Conservation (phyloP, 2,888 invertebrate genomes). For the Calephelis perditalis region DNA sequence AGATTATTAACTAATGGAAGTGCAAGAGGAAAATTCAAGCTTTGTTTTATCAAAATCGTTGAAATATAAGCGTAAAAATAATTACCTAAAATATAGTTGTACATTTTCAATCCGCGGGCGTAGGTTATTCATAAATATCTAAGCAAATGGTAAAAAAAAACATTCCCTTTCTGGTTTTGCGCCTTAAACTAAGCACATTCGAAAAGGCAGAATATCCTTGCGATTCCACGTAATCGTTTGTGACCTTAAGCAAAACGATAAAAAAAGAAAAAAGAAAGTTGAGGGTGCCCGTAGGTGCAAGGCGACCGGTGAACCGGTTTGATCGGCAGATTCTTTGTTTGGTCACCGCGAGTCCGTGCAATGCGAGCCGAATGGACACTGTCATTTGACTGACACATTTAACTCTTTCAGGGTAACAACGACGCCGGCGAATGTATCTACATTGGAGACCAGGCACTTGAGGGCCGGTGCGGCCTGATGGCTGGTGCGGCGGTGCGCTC, state of each 20-base stretch:
- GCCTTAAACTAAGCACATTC: no score
- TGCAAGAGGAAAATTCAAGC: no score
- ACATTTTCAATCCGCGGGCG: no score
- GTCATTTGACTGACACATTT: conserved; percentile 40
- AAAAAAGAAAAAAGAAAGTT: conserved; percentile 62
- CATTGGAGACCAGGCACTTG: conserved; percentile 52
- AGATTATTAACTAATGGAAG: no score
- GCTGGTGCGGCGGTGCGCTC: conserved; percentile 52
- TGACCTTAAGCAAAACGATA: conserved; percentile 56
- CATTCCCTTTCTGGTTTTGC: no score
- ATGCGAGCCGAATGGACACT: conserved; percentile 40
- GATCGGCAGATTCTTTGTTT: conserved; percentile 57
- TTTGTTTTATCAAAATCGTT: no score
- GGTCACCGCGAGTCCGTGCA: conserved; percentile 50
- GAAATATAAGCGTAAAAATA: no score
- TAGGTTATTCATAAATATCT: no score
- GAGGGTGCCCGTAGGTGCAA: conserved; percentile 58
- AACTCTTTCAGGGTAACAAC: conserved; percentile 50
- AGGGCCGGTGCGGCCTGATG: conserved; percentile 63
- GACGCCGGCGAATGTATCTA: conserved; percentile 51
- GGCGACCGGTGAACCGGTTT: conserved; percentile 62
- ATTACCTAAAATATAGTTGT: no score
- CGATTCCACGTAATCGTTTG: conserved; percentile 36
- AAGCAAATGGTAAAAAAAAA: no score
- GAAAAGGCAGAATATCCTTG: conserved; percentile 10